These are phyloP conservation scores for Eucera pruinosa DNA, from an alignment of 2,888 invertebrate species.

Conservation along the genomic window DNA sequence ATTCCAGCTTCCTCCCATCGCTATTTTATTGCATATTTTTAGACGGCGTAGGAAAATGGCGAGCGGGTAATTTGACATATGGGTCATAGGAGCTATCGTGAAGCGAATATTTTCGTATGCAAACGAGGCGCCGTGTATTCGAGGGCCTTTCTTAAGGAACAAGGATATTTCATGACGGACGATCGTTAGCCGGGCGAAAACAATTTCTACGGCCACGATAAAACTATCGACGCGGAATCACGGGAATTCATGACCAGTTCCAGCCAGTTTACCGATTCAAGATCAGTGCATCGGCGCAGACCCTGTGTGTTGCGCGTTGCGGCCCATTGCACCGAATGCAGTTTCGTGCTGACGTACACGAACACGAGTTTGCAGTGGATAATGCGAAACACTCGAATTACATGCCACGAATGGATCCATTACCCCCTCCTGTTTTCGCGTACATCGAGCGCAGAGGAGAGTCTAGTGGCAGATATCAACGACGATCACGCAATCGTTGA, in stretches of 20 bases:
- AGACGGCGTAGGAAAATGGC: too few relatives aligned
- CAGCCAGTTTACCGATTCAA: conserved; percentile 57
- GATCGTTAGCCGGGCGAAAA: conserved; percentile 66
- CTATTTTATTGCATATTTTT: too few relatives aligned
- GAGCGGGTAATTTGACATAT: too few relatives aligned
- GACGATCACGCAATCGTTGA: conserved; percentile 58
- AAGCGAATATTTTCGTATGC: conserved; percentile 44
- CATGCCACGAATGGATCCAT: conserved; percentile 63
- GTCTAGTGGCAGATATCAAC: conserved; percentile 51
- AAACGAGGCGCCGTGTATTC: conserved; percentile 24
- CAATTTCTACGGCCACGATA: conserved; percentile 73
- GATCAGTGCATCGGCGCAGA: conserved; percentile 46
- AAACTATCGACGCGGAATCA: conserved; percentile 72
- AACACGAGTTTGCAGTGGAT: conserved; percentile 34
- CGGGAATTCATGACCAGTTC: conserved; percentile 69
- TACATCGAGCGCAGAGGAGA: conserved; percentile 51
- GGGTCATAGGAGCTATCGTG: conserved; percentile 14
- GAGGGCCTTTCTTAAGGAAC: conserved; percentile 11
- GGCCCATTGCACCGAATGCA: conserved; percentile 55
- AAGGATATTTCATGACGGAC: conserved; percentile 52
- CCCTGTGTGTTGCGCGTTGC: conserved; percentile 43
- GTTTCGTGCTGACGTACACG: conserved; percentile 51
- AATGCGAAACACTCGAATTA: conserved; percentile 66
- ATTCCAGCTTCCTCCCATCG: too few relatives aligned
- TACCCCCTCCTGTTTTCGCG: conserved; percentile 50